Conservation (phyloP, 2,113 vertebrate genomes). For the Junco hyemalis region DNA sequence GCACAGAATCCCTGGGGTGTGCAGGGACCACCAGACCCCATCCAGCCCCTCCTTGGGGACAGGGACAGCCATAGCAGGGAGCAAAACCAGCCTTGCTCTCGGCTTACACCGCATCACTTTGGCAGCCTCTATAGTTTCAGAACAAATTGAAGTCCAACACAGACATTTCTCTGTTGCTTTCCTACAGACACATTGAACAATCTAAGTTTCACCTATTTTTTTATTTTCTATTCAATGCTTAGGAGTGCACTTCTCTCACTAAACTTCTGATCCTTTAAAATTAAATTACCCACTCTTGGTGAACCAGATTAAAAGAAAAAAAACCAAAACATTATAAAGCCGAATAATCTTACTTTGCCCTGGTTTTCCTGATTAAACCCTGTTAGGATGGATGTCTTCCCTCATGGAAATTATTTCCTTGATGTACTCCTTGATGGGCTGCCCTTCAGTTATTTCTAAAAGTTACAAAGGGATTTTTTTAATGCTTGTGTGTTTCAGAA, state of each 20-base stretch:
- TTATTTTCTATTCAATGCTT: neutral
- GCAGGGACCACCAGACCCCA: neutral
- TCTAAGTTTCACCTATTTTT: neutral
- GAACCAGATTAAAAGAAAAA: neutral
- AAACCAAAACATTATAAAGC: neutral
- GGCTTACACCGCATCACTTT: neutral
- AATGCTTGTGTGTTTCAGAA: neutral
- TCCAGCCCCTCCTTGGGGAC: fast-evolving
- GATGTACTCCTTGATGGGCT: neutral
- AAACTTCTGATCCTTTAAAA: conserved; percentile 30
- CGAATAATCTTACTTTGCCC: neutral
- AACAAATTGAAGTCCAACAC: neutral
- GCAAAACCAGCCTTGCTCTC: neutral
- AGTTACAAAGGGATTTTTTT: neutral
- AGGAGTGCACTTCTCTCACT: neutral
- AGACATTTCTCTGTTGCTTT: neutral
- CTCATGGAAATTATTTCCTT: neutral
- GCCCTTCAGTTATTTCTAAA: neutral
- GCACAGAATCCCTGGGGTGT: fast-evolving
- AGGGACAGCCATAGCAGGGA: neutral
- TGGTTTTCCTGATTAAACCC: conserved; percentile 10
- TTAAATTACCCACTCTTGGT: neutral
- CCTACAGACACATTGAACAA: neutral
- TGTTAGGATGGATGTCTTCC: neutral
- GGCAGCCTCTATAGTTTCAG: neutral